phyloP scores from a whole-genome alignment of 2,888 invertebrate genomes.

The Heteromyza rotundicornis region DNA sequence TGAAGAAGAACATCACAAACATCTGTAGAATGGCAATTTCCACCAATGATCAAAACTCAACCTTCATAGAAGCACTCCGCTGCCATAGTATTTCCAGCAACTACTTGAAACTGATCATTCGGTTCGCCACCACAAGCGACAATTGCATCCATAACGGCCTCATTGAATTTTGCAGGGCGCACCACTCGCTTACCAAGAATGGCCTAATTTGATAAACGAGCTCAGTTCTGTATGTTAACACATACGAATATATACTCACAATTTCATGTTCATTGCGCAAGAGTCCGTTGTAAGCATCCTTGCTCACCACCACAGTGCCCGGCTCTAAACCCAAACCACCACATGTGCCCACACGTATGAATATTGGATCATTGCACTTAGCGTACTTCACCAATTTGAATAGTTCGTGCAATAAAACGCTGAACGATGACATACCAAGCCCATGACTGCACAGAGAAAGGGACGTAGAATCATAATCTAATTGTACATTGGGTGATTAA shows the following conservation, averaged over 20 bases:
- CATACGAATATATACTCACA: constrained; percentile 72
- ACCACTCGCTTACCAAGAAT: constrained; percentile 82
- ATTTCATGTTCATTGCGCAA: constrained; percentile 80
- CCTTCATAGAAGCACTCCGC: constrained; percentile 84
- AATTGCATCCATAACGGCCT: constrained; percentile 66
- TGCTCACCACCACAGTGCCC: constrained; percentile 91
- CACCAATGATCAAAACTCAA: constrained; percentile 37
- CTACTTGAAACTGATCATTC: constrained; percentile 65
- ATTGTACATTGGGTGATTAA: too few species aligned
- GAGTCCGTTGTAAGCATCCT: constrained; percentile 87
- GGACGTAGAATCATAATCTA: too few species aligned
- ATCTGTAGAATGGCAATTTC: background rate
- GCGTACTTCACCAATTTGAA: constrained; percentile 94
- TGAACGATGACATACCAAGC: constrained; percentile 95
- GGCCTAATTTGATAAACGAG: constrained; percentile 66
- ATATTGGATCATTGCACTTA: constrained; percentile 83
- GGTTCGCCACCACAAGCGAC: constrained; percentile 45
- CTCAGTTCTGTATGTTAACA: background rate
- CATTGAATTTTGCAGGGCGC: constrained; percentile 82
- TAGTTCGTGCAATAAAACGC: constrained; percentile 95
- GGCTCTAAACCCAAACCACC: constrained; percentile 90
- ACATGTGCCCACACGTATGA: constrained; percentile 91
- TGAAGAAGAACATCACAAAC: background rate
- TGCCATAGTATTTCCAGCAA: constrained; percentile 75
- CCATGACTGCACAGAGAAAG: constrained; percentile 84